Evolutionary conservation across 37 sponge, comb jelly and placozoan genomes (phyloP).

Genomic region (Dysidea cf. avara): DNA sequence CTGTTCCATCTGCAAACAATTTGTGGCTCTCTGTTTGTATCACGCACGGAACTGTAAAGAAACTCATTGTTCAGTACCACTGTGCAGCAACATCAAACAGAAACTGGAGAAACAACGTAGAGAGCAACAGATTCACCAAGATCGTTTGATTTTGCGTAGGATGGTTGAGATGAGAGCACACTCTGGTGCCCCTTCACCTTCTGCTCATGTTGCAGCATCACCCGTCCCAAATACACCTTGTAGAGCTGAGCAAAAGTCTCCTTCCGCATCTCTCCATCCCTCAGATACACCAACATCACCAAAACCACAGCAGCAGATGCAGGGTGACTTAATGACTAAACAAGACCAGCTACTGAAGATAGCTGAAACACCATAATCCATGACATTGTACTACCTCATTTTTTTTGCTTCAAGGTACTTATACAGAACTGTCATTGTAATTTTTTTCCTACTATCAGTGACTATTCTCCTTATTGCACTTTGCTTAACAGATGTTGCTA

Average conservation of each 20-base stretch:
- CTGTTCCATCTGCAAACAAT: slow-evolving; percentile 90
- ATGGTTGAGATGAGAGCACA: slow-evolving; percentile 45
- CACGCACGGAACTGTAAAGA: slow-evolving; percentile 91
- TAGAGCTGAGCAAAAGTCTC: neutral
- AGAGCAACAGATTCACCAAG: slow-evolving; percentile 26
- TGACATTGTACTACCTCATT: neutral
- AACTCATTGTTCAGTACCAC: slow-evolving; percentile 80
- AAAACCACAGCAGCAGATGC: neutral
- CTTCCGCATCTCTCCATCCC: slow-evolving; percentile 6
- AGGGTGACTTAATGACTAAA: too few species aligned
- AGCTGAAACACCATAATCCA: neutral
- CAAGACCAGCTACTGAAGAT: neutral
- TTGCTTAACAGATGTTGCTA: too few species aligned
- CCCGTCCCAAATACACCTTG: too few species aligned
- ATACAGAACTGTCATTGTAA: too few species aligned
- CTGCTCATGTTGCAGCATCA: too few species aligned
- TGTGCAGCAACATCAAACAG: slow-evolving; percentile 90
- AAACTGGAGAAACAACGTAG: slow-evolving; percentile 50
- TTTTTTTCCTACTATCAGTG: too few species aligned
- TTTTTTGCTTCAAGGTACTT: neutral
- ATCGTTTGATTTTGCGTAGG: slow-evolving; percentile 42
- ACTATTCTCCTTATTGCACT: too few species aligned
- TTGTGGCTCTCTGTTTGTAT: slow-evolving; percentile 76
- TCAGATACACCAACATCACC: slow-evolving; percentile 13
- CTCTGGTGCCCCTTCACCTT: too few species aligned